phyloP scores from a whole-genome alignment of 2,113 vertebrate genomes.

The Gobius niger region DNA sequence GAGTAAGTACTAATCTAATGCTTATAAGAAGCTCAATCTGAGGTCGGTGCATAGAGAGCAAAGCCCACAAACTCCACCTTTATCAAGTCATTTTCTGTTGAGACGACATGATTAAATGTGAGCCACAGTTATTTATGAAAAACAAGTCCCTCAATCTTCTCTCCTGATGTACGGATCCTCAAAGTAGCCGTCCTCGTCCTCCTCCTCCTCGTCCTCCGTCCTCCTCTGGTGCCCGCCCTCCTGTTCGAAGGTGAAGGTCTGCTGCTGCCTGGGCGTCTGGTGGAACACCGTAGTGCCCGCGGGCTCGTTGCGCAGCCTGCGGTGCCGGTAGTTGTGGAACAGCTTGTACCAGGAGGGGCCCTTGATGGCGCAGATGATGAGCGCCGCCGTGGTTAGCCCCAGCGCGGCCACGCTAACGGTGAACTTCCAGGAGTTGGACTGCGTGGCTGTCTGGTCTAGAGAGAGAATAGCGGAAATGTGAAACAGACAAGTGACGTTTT shows the following conservation, averaged over 20 bases:
- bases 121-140: too few relatives aligned
- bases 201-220: constrained; percentile 3
- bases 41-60: too few relatives aligned
- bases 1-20: constrained; percentile 79
- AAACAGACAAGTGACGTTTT: neutral
- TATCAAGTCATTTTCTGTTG: neutral
- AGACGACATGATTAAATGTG: too few relatives aligned
- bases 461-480: neutral
- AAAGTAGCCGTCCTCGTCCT: constrained; percentile 83
- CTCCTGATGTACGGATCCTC: constrained; percentile 87
- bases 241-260: constrained; percentile 55
- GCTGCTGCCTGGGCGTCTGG: constrained; percentile 35
- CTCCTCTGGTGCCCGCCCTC: constrained; percentile 52
- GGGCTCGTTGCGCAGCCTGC: constrained; percentile 57
- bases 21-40: too few relatives aligned
- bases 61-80: neutral
- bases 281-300: constrained; percentile 60
- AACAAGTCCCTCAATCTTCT: constrained; percentile 42
- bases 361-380: constrained; percentile 84
- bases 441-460: constrained; percentile 20
- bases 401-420: constrained; percentile 76
- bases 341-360: constrained; percentile 84
- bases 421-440: constrained; percentile 87
- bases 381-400: constrained; percentile 72
- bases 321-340: constrained; percentile 85